These are phyloP conservation scores for Gambelia wislizenii DNA, from an alignment of 2,797 vertebrate genomes.

Conservation along the genomic window DNA sequence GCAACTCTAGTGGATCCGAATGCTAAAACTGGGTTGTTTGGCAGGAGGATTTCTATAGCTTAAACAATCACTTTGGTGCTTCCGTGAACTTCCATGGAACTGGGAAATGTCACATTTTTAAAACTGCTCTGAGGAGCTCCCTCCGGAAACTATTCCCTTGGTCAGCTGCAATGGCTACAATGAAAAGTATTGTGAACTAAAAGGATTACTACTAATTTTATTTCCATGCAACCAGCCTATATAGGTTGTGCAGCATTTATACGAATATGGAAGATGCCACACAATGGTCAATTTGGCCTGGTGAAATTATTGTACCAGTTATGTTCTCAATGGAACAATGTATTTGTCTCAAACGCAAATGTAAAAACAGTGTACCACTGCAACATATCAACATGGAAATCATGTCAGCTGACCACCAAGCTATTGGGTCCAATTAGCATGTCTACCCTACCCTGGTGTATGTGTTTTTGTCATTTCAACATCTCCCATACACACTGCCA, in stretches of 20 bases:
- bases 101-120: constrained; percentile 52
- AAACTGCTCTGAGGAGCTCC: constrained; percentile 58
- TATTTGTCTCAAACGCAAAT: no score
- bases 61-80: background rate
- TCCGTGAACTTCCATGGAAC: constrained; percentile 32
- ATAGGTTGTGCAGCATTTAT: background rate
- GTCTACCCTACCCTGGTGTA: background rate
- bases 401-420: background rate
- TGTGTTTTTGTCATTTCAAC: background rate
- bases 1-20: constrained; percentile 60
- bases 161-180: background rate
- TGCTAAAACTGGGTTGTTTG: constrained; percentile 52
- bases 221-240: background rate
- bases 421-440: background rate
- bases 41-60: constrained; percentile 12
- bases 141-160: constrained; percentile 42
- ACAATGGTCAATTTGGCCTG: background rate
- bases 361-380: background rate
- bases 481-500: no score
- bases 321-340: background rate
- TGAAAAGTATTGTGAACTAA: background rate
- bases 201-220: background rate
- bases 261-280: background rate
- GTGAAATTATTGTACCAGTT: background rate
- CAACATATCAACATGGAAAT: background rate